Base-by-base conservation (phyloP, 2,113 vertebrate genomes). In the Plecotus auritus region DNA sequence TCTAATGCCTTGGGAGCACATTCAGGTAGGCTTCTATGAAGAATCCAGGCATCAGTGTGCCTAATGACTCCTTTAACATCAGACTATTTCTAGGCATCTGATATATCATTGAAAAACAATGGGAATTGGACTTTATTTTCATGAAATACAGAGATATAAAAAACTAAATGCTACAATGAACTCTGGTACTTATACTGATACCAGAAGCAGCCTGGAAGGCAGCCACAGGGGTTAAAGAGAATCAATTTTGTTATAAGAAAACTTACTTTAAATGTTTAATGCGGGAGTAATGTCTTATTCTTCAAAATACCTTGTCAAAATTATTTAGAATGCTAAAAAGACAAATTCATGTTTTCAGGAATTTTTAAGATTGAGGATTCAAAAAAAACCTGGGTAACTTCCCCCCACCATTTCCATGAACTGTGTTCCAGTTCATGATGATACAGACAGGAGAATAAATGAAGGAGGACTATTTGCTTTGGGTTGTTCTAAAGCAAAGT, bases 261-360 rank as follows among this genome's bases (percentile, higher is more conserved):
- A 67, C 32, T 54, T 85, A 80, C 28, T 93, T 90, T 76, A 92
- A 92, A 92, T 90, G 61, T 83, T 74, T 64, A 85, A 91, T 51
- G 26, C 37, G 85, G 70, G 14, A 91, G 28, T n/a, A 87, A 84
- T 47, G 22, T 12, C 30, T 67, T 87, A 61, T 66, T 95, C 30
- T 92, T 96, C 91, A 95, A 92, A 92, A 91, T 37, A 91, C 37
- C 17, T 84, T 56, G 67, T 37, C 37, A 82, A 92, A 85, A 83
- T 92, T 28, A 90, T 56, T 92, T 70, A 82, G 78, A 81, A 85
- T 64, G 17, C 76, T 93, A 84, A 67, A 90, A 37, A 95, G 74
- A 37, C 37, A 95, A 81, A 86, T 54, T 11, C 56, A 26, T 84
- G n/a, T 78, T 97, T 94, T 94, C 72, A 82, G 49, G 88, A 88